These are phyloP conservation scores for Upupa epops DNA, from an alignment of 2,113 vertebrate genomes.

Conservation along the genomic window DNA sequence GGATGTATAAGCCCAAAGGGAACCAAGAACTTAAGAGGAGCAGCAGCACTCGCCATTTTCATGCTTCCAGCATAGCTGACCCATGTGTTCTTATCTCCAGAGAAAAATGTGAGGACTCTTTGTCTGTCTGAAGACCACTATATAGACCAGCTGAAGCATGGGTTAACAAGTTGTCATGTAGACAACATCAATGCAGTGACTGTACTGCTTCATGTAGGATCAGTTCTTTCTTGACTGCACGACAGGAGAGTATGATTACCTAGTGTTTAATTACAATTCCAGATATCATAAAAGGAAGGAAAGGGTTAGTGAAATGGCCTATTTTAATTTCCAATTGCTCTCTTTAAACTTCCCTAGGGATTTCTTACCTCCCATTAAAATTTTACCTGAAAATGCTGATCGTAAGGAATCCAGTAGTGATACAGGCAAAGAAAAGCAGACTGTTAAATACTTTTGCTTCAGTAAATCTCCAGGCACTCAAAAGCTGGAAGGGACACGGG, in stretches of 20 bases:
- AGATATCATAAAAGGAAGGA: slow-evolving; percentile 14
- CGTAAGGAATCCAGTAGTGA: slow-evolving; percentile 22
- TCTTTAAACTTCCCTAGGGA: slow-evolving; percentile 34
- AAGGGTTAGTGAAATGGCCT: slow-evolving; percentile 49
- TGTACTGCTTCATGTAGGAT: neutral
- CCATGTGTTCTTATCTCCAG: neutral
- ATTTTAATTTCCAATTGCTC: slow-evolving; percentile 28
- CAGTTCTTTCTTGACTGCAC: neutral
- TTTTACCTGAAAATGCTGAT: slow-evolving; percentile 54
- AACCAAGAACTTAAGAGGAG: neutral
- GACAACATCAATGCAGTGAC: neutral
- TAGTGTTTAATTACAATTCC: neutral
- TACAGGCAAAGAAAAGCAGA: slow-evolving; percentile 18
- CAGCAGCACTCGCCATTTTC: neutral
- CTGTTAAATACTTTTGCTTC: slow-evolving; percentile 44
- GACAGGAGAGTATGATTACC: neutral
- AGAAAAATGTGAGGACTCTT: neutral
- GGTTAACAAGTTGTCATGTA: neutral
- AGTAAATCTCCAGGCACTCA: slow-evolving; percentile 22
- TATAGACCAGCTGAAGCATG: neutral
- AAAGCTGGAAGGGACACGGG: neutral
- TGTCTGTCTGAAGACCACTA: neutral
- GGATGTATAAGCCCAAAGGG: neutral
- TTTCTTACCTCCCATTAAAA: slow-evolving; percentile 51
- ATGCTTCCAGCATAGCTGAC: neutral